Conservation (phyloP, 2,113 vertebrate species). For the Peucedramus taeniatus region DNA sequence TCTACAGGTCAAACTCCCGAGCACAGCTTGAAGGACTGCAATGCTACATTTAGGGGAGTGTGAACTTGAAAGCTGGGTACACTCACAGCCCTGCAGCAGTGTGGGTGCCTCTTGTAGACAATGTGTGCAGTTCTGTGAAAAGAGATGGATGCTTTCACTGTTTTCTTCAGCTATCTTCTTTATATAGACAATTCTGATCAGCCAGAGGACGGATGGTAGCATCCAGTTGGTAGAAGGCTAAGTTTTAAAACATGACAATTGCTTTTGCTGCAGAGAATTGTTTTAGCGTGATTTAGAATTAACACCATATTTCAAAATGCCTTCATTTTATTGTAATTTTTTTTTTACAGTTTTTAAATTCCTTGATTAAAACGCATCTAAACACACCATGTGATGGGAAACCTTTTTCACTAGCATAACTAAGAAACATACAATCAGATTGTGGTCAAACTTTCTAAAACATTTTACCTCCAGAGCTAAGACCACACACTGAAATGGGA, state of each 20-base stretch:
- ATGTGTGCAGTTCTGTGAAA: background rate
- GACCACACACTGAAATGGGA: slow-evolving; percentile 35
- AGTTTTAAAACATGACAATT: background rate
- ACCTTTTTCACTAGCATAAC: background rate
- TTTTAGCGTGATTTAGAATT: background rate
- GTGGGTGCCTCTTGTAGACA: background rate
- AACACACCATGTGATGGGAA: background rate
- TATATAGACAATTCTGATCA: background rate
- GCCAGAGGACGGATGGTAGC: background rate
- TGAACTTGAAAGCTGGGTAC: background rate
- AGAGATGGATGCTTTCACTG: background rate
- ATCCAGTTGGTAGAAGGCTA: background rate
- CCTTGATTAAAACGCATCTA: background rate
- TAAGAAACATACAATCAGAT: background rate
- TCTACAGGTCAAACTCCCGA: background rate
- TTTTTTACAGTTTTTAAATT: background rate
- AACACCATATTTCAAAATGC: background rate
- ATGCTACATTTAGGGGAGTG: background rate
- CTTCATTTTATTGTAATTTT: background rate
- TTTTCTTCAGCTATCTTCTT: background rate
- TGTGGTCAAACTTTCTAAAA: slow-evolving; percentile 32
- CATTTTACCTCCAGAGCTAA: slow-evolving; percentile 7
- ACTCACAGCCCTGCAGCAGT: background rate
- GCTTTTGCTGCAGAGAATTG: background rate
- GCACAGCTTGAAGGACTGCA: rapidly evolving